phyloP scores from a whole-genome alignment of 2,797 vertebrate genomes.

The Oreochromis mossambicus region DNA sequence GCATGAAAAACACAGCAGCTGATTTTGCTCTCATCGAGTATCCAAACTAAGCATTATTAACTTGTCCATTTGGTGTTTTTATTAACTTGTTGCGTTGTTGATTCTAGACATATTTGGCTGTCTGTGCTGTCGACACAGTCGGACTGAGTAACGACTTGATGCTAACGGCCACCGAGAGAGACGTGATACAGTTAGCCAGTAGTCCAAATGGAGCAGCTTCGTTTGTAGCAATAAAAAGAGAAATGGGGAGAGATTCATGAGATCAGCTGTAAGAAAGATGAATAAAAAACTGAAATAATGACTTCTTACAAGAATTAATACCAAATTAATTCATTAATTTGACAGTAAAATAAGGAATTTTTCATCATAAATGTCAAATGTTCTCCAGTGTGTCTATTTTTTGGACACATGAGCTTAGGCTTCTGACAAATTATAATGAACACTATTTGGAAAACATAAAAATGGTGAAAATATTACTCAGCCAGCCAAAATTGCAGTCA shows the following conservation, averaged over 20 bases:
- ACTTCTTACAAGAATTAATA: background rate
- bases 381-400: background rate
- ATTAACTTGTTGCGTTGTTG: background rate
- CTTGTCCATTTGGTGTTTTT: background rate
- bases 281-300: background rate
- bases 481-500: background rate
- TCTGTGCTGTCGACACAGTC: background rate
- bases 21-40: background rate
- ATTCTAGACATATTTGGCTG: slow-evolving; percentile 1
- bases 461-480: background rate
- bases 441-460: background rate
- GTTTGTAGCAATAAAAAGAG: background rate
- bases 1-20: slow-evolving; percentile 12
- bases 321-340: background rate
- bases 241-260: background rate
- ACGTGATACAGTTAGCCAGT: background rate
- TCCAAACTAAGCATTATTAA: slow-evolving; percentile 14
- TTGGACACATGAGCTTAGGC: background rate
- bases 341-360: background rate
- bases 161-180: background rate
- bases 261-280: background rate
- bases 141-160: background rate
- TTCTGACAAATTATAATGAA: background rate
- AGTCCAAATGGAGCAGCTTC: background rate
- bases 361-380: background rate